phyloP scores from a whole-genome alignment of 2,113 vertebrate species.

The Burhinus bistriatus region DNA sequence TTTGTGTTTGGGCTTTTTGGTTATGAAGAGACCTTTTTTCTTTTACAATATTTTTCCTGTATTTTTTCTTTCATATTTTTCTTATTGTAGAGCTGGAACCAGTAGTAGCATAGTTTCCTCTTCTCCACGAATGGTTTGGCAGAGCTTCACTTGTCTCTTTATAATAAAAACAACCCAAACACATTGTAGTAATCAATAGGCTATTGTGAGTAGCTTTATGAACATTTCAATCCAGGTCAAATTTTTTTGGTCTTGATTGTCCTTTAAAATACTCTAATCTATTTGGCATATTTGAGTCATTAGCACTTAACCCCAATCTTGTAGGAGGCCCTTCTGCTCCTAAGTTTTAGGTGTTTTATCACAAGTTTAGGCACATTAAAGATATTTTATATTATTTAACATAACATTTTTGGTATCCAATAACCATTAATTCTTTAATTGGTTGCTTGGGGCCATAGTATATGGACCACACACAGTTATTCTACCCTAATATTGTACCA shows the following conservation, averaged over 20 bases:
- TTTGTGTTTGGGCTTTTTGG: neutral
- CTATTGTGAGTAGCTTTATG: slow-evolving; percentile 26
- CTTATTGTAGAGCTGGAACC: slow-evolving; percentile 23
- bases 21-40: neutral
- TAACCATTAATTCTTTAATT: slow-evolving; percentile 67
- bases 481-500: slow-evolving; percentile 1
- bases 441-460: slow-evolving; percentile 41
- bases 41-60: neutral
- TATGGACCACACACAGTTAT: slow-evolving; percentile 55
- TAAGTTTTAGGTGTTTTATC: slow-evolving; percentile 28
- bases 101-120: slow-evolving; percentile 30
- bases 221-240: slow-evolving; percentile 18
- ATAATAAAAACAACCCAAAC: slow-evolving; percentile 35
- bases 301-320: slow-evolving; percentile 33
- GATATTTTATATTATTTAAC: slow-evolving; percentile 49
- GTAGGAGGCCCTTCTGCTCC: neutral
- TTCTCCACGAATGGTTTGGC: slow-evolving; percentile 27
- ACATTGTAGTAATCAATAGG: slow-evolving; percentile 54
- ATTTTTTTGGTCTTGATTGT: slow-evolving; percentile 18
- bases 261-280: slow-evolving; percentile 21
- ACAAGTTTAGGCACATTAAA: slow-evolving; percentile 42
- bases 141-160: slow-evolving; percentile 39
- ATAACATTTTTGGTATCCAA: slow-evolving; percentile 47
- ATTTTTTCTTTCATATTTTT: neutral
- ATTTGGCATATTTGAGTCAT: slow-evolving; percentile 11